Evolutionary conservation across 2,888 invertebrate genomes (phyloP), one percentile per base, ranked within the genome.

Genomic region (Chrysotoxum bicinctum): DNA sequence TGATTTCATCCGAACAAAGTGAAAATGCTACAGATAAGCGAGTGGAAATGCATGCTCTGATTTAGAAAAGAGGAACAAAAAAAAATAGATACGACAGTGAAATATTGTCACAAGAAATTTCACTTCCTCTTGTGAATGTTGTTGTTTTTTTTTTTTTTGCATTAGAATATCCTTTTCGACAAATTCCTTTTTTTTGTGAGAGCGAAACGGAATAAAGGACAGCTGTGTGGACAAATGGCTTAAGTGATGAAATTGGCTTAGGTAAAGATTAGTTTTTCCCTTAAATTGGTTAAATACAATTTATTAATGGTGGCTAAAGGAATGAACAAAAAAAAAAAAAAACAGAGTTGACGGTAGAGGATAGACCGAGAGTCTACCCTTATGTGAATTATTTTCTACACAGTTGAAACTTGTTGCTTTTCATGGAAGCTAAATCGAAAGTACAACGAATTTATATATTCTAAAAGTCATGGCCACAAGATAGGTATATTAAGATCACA

Each of bases 1-100:
- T 60, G 40, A 23, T 26, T 62, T 62, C 43, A 62, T 10, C 62
- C 62, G 23, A 26, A 37, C 14, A 60, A 26, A 60, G 60, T 73
- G 66, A 68, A 70, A 82, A 82, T 68, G 9, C 73, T 37, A 35
- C 7, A 12, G 64, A 64, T 76, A 76, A 81, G 45, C 75, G 69
- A 81, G 69, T 54, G 54, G 56, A 74, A 60, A 35, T 52, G 26
- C 60, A 64, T 32, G 19, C 23, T 58, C 21, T 23, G 14, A 35
- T 12, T 56, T 21, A 21, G 56, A 35, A 26, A 23, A 26, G 10
- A 40, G 26, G 7, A 26, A 2, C 2, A 19, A 9, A 60, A 16
- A 40, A 16, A 7, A 21, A 40, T 40, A 1, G 7, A 23, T n/a
- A 10, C 16, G n/a, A 40, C 40, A 30, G 16, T 62, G 40, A 62